phyloP scores from a whole-genome alignment of 2,797 vertebrate species.

The Nyctibius grandis region DNA sequence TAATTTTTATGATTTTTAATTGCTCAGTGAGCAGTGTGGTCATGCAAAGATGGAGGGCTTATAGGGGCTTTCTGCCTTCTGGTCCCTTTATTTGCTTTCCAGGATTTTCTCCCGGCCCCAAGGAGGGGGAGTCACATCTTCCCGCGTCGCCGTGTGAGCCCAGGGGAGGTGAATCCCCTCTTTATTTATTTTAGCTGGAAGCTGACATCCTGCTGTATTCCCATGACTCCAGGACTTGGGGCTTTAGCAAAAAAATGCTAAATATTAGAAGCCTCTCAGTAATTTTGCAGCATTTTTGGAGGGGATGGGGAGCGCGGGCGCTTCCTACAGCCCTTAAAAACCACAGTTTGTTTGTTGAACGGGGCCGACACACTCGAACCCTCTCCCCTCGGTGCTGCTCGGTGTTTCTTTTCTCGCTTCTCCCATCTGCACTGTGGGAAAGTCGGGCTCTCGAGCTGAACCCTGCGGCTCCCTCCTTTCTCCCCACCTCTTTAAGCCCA shows the following conservation, averaged over 20 bases:
- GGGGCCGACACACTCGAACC: background rate
- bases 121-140: background rate
- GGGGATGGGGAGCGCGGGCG: background rate
- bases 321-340: background rate
- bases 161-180: background rate
- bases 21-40: accelerated
- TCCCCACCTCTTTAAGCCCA: background rate
- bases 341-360: slow-evolving; percentile 6
- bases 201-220: slow-evolving; percentile 27
- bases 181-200: slow-evolving; percentile 54
- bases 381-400: background rate
- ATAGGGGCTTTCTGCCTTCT: background rate
- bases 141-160: background rate
- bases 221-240: slow-evolving; percentile 47
- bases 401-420: background rate
- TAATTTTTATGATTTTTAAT: accelerated
- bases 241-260: slow-evolving; percentile 44
- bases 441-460: background rate
- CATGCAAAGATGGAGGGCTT: accelerated
- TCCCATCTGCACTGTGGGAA: slow-evolving; percentile 5
- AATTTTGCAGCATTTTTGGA: background rate
- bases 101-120: background rate
- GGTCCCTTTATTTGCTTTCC: background rate
- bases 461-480: background rate
- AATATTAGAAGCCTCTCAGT: background rate